Evolutionary conservation across 2,888 invertebrate species (phyloP).

Genomic region (Calameuta idolon): DNA sequence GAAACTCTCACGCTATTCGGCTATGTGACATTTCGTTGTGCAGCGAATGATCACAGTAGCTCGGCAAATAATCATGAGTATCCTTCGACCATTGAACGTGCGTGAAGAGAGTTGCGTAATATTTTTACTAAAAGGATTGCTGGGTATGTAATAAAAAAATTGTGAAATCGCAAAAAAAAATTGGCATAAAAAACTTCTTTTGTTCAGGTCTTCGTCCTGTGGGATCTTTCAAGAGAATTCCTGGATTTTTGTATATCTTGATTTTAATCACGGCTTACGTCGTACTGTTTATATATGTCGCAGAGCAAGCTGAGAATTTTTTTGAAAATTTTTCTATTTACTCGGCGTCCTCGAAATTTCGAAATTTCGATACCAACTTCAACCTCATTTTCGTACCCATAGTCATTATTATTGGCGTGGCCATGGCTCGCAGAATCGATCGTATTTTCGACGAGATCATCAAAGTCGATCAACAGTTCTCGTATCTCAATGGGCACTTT

Average conservation of each 20-base stretch:
- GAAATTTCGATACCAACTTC: neutral
- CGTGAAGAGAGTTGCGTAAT: neutral
- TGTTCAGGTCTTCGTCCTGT: neutral
- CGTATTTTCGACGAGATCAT: neutral
- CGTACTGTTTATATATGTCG: neutral
- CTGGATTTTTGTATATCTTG: neutral
- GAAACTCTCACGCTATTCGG: neutral
- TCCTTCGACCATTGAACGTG: neutral
- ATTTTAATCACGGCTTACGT: neutral
- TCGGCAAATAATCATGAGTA: neutral
- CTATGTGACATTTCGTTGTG: neutral
- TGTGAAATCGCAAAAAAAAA: no score
- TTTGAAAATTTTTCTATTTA: neutral
- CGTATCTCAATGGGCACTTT: neutral
- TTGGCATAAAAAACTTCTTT: neutral
- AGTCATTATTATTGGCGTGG: neutral
- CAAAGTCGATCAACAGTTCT: neutral
- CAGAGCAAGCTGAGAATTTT: neutral
- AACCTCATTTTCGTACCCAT: neutral
- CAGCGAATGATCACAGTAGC: neutral
- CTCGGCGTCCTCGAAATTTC: neutral
- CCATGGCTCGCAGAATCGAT: neutral
- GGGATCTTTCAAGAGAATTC: neutral
- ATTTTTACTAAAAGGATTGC: neutral
- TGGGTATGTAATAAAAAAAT: neutral